Evolutionary conservation across 1,140 invertebrate genomes (phyloP), one percentile per base, ranked within the genome.

Genomic region (Tetranychus urticae): DNA sequence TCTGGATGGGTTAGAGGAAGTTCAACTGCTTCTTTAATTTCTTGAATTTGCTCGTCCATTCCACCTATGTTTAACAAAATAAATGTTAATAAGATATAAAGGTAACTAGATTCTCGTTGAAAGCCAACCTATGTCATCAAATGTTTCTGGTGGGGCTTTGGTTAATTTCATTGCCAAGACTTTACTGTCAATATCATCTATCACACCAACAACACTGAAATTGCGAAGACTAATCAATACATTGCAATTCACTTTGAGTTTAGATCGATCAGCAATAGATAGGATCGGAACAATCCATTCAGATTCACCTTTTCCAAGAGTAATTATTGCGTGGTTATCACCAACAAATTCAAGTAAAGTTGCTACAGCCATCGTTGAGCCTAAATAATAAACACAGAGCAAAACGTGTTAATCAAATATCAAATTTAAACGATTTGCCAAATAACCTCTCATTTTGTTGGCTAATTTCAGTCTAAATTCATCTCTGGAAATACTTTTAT

Each of bases 1-100:
- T 98, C 93, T n/a, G 92, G 92, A 79, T 98, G 93, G 36, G 93
- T 97, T n/a, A 98, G 73, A 1, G 94, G 94, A 54, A 98, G 74
- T 72, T 97, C 94, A 2, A 98, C 55, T 36, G 55, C 37, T 56
- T 56, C 55, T 36, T 36, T 56, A 2, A 56, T 34, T 36, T 56
- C 55, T n/a, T 36, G 35, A 56, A 56, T 56, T 56, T 56, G 55
- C 6, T 34, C 33, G 8, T 56, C 55, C 34, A 56, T 35, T 14
- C 55, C 55, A 31, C 55, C 55, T 56, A 36, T 93, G 60, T 91
- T 42, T 6, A 42, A 5, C 5, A 42, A 42, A 10, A 42, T 5
- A 42, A 42, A 42, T 42, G 39, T 6, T 0, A 42, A 42, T 42
- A 5, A 42, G 39, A 42, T 6, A 42, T 1, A 42, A 42, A 42